Base-by-base conservation (phyloP, 2,797 vertebrate species). In the Characodon lateralis region DNA sequence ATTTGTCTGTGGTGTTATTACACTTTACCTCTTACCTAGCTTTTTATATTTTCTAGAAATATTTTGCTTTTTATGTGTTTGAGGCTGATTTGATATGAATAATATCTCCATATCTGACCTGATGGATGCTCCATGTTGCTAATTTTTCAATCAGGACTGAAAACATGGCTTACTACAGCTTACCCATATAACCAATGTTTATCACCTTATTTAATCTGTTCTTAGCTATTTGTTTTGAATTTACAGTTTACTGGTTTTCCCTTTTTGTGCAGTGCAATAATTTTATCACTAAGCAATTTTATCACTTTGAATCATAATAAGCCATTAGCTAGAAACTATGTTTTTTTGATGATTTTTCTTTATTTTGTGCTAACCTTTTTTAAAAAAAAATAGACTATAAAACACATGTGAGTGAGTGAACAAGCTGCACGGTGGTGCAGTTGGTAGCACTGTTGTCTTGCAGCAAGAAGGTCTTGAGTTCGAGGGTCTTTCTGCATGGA, bases 1-100 rank as follows among this genome's bases (percentile, higher is more conserved):
- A 90, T 88, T 80, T 76, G 78, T 73, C 88, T 85, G 81, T 89
- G 92, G 92, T 91, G 89, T 7, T 2, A 73, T 92, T 92, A 75
- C 80, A 81, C 81, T 74, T 79, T 81, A 87, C 87, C 82, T 71
- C 72, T 35, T 58, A 82, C 48, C 81, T 88, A 78, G 79, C 69
- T 72, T 73, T 85, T 71, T 59, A 66, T 87, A 86, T 87, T 56
- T 46, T 56, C 78, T 35, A 48, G 78, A 74, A 76, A 85, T 82
- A 82, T 87, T 87, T 58, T 79, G 28, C 55, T 22, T 76, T 46
- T 26, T 28, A 69, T 24, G 2, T 43, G 20, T 41, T 9, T 56
- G 51, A 68, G 2, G 39, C 39, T 22, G 18, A 12, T 68, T 68
- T 72, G 31, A 24, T n/a, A 13, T 35, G 12, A 31, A 53, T 55